These are phyloP conservation scores for Lochmaea capreae DNA, from an alignment of 2,888 invertebrate genomes.

Conservation along the genomic window DNA sequence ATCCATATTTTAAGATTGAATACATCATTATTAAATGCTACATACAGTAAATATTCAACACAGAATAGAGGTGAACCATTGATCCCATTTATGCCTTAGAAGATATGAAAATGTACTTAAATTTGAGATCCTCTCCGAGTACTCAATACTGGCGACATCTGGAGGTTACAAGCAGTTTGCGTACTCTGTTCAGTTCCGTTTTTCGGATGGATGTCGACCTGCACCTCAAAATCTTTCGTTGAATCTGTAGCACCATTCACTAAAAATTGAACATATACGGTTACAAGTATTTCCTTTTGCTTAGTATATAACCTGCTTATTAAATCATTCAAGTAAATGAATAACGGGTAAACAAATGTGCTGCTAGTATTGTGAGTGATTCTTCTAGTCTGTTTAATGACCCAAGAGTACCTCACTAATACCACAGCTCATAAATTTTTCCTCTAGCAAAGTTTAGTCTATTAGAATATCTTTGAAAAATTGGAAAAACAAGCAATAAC, in stretches of 20 bases:
- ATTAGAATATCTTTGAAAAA: too few species aligned
- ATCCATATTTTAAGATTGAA: conserved; percentile 30
- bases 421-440: too few species aligned
- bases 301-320: too few species aligned
- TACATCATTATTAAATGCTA: conserved; percentile 24
- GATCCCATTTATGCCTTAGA: conserved; percentile 36
- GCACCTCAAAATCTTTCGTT: conserved; percentile 39
- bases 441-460: too few species aligned
- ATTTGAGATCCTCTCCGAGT: conserved; percentile 57
- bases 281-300: too few species aligned
- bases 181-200: conserved; percentile 23
- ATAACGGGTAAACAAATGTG: too few species aligned
- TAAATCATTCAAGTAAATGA: too few species aligned
- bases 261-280: not conserved
- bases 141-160: conserved; percentile 57
- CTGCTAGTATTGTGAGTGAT: too few species aligned
- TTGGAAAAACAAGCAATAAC: too few species aligned
- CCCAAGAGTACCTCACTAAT: too few species aligned
- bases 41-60: not conserved
- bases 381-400: too few species aligned
- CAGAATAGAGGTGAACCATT: conserved; percentile 26
- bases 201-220: conserved; percentile 43
- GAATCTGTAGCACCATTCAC: conserved; percentile 33
- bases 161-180: conserved; percentile 30
- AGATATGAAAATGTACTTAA: conserved; percentile 39